These are phyloP conservation scores for Perognathus longimembris DNA, from an alignment of 2,113 vertebrate genomes.

Conservation along the genomic window DNA sequence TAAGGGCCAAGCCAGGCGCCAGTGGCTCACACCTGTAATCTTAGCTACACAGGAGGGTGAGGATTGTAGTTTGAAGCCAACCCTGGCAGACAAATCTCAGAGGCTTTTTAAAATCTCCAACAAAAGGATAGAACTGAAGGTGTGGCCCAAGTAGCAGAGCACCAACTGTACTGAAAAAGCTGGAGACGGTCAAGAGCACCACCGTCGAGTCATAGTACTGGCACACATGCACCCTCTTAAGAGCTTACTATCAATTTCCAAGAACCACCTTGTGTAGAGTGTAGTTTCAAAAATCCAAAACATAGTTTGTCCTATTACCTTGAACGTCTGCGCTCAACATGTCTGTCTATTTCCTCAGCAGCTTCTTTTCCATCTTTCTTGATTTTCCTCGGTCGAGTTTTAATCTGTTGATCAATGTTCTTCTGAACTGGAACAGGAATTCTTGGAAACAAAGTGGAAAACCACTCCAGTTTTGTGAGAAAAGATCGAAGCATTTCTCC, in stretches of 20 bases:
- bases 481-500: slow-evolving; percentile 99
- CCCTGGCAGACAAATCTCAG: too few species aligned
- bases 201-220: too few species aligned
- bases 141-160: too few species aligned
- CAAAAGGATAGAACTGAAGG: too few species aligned
- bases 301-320: slow-evolving; percentile 86
- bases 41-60: too few species aligned
- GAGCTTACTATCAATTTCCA: background rate
- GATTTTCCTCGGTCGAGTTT: slow-evolving; percentile 95
- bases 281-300: background rate
- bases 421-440: slow-evolving; percentile 99
- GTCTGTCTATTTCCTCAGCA: slow-evolving; percentile 89
- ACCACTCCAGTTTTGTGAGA: slow-evolving; percentile 99
- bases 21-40: too few species aligned
- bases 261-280: background rate
- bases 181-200: too few species aligned
- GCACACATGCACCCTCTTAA: background rate
- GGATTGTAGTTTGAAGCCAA: too few species aligned
- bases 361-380: slow-evolving; percentile 92
- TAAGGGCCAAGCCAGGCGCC: too few species aligned
- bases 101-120: too few species aligned
- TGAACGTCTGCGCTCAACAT: slow-evolving; percentile 91
- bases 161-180: too few species aligned
- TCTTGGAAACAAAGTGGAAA: slow-evolving; percentile 97
- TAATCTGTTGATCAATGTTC: slow-evolving; percentile 97